Percentiles rank a stretch among this genome's conserved stretches.
phyloP scores from a whole-genome alignment of 2,888 invertebrate genomes.

The Tupiocoris notatus region DNA sequence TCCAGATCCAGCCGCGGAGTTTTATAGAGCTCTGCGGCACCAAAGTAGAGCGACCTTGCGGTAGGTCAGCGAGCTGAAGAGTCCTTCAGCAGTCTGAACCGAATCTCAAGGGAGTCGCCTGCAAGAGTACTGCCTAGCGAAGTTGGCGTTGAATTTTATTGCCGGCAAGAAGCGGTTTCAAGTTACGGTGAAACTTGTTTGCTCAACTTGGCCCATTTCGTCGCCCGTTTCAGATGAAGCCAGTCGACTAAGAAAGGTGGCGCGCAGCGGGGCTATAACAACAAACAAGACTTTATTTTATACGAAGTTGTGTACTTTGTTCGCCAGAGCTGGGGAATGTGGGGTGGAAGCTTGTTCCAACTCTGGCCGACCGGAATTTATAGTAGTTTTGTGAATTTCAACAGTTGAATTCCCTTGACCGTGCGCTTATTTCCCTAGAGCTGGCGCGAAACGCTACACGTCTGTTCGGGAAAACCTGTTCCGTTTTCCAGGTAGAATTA shows the following conservation, averaged over 20 bases:
- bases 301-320: neutral
- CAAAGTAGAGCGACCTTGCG: too few species aligned
- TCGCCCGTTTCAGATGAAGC: neutral
- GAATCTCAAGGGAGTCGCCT: too few species aligned
- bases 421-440: conserved; percentile 27
- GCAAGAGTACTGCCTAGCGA: too few species aligned
- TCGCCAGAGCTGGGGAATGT: neutral
- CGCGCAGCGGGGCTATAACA: too few species aligned
- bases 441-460: neutral
- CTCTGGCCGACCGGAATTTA: conserved; percentile 17
- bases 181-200: neutral
- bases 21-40: too few species aligned
- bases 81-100: too few species aligned
- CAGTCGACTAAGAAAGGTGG: neutral
- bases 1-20: too few species aligned
- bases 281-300: too few species aligned
- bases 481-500: neutral
- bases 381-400: conserved; percentile 28
- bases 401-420: conserved; percentile 30
- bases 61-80: too few species aligned
- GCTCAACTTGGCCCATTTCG: neutral
- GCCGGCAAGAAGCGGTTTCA: too few species aligned
- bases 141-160: too few species aligned
- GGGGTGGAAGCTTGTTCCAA: neutral
- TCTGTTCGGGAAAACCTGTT: neutral